Evolutionary conservation across 2,113 vertebrate species (phyloP).

Genomic region (Gallinago paraguaiae): DNA sequence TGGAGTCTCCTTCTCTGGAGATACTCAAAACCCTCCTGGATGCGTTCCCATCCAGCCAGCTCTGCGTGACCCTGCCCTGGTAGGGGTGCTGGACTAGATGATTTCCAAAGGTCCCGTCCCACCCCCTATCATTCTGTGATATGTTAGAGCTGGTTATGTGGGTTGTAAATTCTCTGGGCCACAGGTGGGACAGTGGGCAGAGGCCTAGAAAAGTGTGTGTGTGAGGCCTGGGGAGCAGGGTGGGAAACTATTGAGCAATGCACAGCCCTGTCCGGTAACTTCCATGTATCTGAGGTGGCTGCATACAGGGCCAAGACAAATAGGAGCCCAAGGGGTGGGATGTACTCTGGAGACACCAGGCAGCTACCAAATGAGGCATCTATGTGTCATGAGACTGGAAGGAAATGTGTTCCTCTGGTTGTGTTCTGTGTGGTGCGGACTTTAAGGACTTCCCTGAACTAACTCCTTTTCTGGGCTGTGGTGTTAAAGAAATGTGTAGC

Average conservation of each 20-base stretch:
- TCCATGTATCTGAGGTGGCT: fast-evolving
- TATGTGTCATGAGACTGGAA: not conserved
- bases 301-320: fast-evolving
- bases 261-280: fast-evolving
- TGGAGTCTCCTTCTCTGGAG: not conserved
- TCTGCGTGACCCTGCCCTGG: not conserved
- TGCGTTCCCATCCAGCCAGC: not conserved
- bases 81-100: not conserved
- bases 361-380: not conserved
- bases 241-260: fast-evolving
- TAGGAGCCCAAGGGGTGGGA: fast-evolving
- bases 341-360: not conserved
- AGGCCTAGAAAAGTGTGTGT: not conserved
- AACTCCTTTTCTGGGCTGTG: not conserved
- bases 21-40: not conserved
- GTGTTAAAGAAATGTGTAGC: not conserved
- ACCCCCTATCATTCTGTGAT: not conserved
- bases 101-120: not conserved
- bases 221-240: not conserved
- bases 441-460: not conserved
- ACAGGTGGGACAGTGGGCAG: not conserved
- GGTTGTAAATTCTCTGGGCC: not conserved
- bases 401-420: not conserved
- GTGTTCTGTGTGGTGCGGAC: fast-evolving
- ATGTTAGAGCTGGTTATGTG: not conserved